Base-by-base conservation (phyloP, 2,113 vertebrate genomes). In the Plectropomus leopardus region DNA sequence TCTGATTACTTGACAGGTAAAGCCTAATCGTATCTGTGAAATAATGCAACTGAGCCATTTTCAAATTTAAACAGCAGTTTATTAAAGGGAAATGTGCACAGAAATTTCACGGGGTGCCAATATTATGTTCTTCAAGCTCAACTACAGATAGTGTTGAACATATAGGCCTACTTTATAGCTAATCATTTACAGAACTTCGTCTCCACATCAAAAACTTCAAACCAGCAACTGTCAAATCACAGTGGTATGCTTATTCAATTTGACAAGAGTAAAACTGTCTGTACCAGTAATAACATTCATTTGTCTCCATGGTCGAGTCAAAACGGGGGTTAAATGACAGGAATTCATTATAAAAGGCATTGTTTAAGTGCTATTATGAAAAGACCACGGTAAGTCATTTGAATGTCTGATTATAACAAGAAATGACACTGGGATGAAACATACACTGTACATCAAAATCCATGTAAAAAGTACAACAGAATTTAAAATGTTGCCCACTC, bases 11-110 rank as follows among this genome's bases (percentile, higher is more conserved):
- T 2, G 15, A 8, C 5, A 1, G 14, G 15, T 10, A 16, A 7
- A 7, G 21, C 7, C 17, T 23, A 16, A 32, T 36, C 0, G 0
- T 44, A 19, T 44, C 28, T 53, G 44, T 63, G 10, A 76, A 86
- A 85, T 64, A 0, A 88, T 11, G 9, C 2, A 45, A 44, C 67
- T 5, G 28, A 85, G 55, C 0, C 82, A 58, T 24, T 82, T 82
- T 82, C 5, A 67, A 74, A 74, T 69, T 76, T 59, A 51, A 80
- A 80, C 57, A 78, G 76, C 40, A 60, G 64, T 93, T 92, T 93
- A 92, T 92, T 94, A 88, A 91, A 90, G 82, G 71, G 73, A 84
- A 85, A 8, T 30, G 79, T 88, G 83, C 73, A 88, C 64, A 84
- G 34, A 83, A 61, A 82, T 48, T 4, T 50, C 72, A 85, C 17